phyloP scores from a whole-genome alignment of 1,140 invertebrate species.

The Thaumetopoea pityocampa region DNA sequence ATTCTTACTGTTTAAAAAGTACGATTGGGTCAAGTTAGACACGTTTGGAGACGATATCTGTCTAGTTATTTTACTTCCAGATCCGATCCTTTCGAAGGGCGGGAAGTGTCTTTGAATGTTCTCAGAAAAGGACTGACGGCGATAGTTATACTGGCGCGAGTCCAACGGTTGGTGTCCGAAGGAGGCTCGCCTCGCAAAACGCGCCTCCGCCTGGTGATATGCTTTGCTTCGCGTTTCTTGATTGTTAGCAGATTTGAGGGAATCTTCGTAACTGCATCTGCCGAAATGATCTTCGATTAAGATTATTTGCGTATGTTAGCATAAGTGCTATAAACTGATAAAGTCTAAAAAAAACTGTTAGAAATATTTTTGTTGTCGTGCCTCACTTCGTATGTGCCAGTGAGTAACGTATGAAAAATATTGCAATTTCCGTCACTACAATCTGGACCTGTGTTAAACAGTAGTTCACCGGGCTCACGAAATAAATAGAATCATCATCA shows the following conservation, averaged over 20 bases:
- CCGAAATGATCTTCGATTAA: no score
- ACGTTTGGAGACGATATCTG: constrained; percentile 62
- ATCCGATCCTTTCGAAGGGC: constrained; percentile 41
- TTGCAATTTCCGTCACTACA: no score
- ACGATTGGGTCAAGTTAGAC: constrained; percentile 35
- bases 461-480: no score
- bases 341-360: not conserved
- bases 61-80: constrained; percentile 36
- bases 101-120: constrained; percentile 63
- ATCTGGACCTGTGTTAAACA: no score
- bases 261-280: constrained; percentile 81
- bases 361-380: no score
- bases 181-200: constrained; percentile 51
- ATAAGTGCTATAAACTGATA: no score
- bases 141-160: constrained; percentile 35
- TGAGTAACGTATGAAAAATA: no score
- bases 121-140: constrained; percentile 63
- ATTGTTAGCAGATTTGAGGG: constrained; percentile 75
- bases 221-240: constrained; percentile 37
- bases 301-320: no score
- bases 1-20: constrained; percentile 48
- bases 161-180: constrained; percentile 50
- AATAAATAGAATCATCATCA: no score
- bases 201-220: constrained; percentile 33
- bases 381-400: no score